Base-by-base conservation (phyloP, 2,113 vertebrate genomes). In the Okapia johnstoni region DNA sequence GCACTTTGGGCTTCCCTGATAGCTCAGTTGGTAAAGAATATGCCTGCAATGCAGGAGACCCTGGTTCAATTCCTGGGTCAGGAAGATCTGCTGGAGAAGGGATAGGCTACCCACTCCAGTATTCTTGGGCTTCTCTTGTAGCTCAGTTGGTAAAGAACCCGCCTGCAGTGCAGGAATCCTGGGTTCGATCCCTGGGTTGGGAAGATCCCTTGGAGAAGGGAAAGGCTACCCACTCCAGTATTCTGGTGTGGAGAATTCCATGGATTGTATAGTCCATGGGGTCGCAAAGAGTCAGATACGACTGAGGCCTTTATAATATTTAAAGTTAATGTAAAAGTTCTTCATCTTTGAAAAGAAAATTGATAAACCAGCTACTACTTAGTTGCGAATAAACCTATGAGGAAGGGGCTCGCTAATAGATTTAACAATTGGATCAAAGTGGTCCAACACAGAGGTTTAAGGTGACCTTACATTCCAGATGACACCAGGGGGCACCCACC, bases 261-360 rank as follows among this genome's bases (percentile, higher is more conserved):
- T 70, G n/a, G 63, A 70, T 11, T 70, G 63, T 70, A 36, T 33
- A 33, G 30, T 63, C 7, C 17, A 5, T 70, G 63, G n/a, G 63
- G 63, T 36, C 21, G 2, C 33, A 70, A 70, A 10, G 17, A 36
- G n/a, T 70, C 16, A 70, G 63, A 70, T 9, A 70, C 9, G 1
- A 70, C 66, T 36, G 66, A 70, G 23, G 55, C 52, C 8, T 70
- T 57, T 26, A 21, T 48, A 58, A 87, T 85, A 58, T 50, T 97
- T 85, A 88, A 89, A 66, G 52, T 79, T 88, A 89, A 58, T 81
- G 92, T 60, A 87, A 77, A 93, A 93, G n/a, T 83, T 89, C 21
- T 81, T 54, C 21, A 14, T 58, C 50, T 90, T 66, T 61, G 85
- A 88, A n/a, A 79, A 81, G 85, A 91, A n/a, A 79, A 80, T 36